Evolutionary conservation across 2,888 invertebrate genomes (phyloP).

Genomic region (Sarcophaga rosellei): DNA sequence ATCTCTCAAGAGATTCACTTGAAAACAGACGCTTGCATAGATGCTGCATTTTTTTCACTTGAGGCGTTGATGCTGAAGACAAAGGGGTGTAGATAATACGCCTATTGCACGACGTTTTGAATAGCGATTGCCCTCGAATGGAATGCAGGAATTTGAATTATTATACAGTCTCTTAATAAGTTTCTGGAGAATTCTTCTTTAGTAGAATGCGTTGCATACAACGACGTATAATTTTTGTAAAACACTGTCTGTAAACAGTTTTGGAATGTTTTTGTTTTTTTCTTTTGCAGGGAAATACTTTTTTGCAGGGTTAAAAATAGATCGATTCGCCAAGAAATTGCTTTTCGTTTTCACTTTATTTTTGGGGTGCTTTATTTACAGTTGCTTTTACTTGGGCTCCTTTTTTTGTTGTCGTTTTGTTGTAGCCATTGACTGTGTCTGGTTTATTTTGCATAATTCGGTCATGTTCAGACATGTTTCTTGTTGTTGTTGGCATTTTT

Average conservation of each 20-base stretch:
- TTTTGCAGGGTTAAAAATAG: slow-evolving; percentile 10
- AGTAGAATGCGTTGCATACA: too few species aligned
- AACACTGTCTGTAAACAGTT: neutral
- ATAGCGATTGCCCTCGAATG: too few species aligned
- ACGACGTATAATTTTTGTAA: neutral
- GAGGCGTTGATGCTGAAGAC: too few species aligned
- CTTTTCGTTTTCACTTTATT: slow-evolving; percentile 1
- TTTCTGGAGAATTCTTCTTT: too few species aligned
- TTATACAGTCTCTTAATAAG: too few species aligned
- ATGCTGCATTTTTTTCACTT: too few species aligned
- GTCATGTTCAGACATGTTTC: slow-evolving; percentile 51
- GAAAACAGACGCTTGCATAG: too few species aligned
- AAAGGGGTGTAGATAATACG: too few species aligned
- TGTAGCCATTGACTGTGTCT: neutral
- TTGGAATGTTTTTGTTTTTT: neutral
- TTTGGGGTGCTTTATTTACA: neutral
- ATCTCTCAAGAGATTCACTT: too few species aligned
- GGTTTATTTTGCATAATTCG: slow-evolving; percentile 52
- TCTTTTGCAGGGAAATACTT: neutral
- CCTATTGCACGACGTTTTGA: too few species aligned
- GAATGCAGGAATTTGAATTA: too few species aligned
- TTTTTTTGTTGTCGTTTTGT: neutral
- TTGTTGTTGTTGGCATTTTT: neutral
- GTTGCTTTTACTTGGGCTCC: neutral
- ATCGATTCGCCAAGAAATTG: neutral